Percentiles rank a stretch among this genome's conserved stretches.
phyloP scores from a whole-genome alignment of 1,140 invertebrate species.

The Lasioglossum baleicum region DNA sequence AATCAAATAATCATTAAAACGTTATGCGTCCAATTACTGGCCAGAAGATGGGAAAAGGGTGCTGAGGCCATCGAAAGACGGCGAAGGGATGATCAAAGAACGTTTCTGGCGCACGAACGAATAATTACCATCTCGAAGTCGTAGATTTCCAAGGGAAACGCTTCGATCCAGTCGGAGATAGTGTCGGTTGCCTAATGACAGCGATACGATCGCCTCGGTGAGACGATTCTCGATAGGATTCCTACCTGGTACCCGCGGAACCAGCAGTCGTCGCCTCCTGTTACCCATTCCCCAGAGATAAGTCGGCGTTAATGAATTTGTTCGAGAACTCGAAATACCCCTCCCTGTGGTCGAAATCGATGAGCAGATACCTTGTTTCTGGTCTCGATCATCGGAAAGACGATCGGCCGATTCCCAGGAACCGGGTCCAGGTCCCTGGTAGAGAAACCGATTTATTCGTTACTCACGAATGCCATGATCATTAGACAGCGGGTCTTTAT shows the following conservation, averaged over 20 bases:
- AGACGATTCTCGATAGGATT: constrained; percentile 29
- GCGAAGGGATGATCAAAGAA: neutral
- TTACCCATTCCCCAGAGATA: neutral
- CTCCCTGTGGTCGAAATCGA: neutral
- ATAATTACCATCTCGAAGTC: constrained; percentile 5
- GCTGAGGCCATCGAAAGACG: neutral
- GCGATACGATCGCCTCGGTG: constrained; percentile 37
- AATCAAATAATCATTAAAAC: no score
- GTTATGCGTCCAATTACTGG: no score
- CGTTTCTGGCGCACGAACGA: neutral
- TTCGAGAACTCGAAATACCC: neutral
- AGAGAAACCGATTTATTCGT: no score
- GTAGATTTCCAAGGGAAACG: constrained; percentile 37
- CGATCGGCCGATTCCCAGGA: constrained; percentile 14
- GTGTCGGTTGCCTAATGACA: constrained; percentile 43
- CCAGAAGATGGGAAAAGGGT: neutral
- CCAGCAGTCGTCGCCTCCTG: constrained; percentile 29
- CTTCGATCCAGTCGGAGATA: constrained; percentile 31
- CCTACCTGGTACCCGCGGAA: constrained; percentile 36
- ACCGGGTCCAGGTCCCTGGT: neutral
- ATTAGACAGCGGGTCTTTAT: no score
- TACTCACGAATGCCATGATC: no score
- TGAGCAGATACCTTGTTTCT: neutral
- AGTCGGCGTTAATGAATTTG: constrained; percentile 9
- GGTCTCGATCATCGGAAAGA: neutral